phyloP scores from a whole-genome alignment of 2,113 vertebrate genomes.

The Trichomycterus rosablanca region DNA sequence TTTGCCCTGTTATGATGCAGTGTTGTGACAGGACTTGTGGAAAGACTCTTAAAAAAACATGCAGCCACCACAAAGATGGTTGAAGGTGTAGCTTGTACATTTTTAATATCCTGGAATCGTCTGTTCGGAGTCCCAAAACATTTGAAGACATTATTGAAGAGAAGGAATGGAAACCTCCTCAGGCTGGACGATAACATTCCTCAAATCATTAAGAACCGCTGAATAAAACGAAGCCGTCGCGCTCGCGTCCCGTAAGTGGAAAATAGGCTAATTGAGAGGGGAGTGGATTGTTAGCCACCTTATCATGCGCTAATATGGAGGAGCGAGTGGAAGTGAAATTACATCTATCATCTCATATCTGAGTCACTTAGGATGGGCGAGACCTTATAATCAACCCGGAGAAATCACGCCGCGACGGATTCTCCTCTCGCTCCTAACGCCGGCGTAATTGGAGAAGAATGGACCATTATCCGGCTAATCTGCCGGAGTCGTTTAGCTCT shows the following conservation, averaged over 20 bases:
- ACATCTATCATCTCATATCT: conserved; percentile 25
- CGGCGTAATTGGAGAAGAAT: conserved; percentile 20
- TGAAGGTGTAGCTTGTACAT: too few species aligned
- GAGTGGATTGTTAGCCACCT: conserved; percentile 10
- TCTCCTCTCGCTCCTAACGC: background rate
- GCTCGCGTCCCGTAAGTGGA: conserved; percentile 3
- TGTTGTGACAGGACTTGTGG: too few species aligned
- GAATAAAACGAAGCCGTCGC: conserved; percentile 10
- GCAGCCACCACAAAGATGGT: too few species aligned
- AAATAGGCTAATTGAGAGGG: conserved; percentile 12
- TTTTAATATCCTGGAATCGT: too few species aligned
- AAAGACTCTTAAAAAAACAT: too few species aligned
- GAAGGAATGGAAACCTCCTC: too few species aligned
- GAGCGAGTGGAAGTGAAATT: conserved; percentile 29
- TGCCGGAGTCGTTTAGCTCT: conserved; percentile 4
- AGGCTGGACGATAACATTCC: too few species aligned
- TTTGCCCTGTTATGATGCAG: too few species aligned
- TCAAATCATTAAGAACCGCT: too few species aligned
- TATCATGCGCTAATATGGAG: conserved; percentile 19
- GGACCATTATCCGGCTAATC: conserved; percentile 10
- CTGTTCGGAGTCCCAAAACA: too few species aligned
- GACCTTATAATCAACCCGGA: conserved; percentile 9
- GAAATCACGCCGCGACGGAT: conserved; percentile 10
- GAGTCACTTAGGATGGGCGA: conserved; percentile 6
- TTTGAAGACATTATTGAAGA: too few species aligned